Conservation (phyloP, 2,797 vertebrate species). For the Gila robusta region DNA sequence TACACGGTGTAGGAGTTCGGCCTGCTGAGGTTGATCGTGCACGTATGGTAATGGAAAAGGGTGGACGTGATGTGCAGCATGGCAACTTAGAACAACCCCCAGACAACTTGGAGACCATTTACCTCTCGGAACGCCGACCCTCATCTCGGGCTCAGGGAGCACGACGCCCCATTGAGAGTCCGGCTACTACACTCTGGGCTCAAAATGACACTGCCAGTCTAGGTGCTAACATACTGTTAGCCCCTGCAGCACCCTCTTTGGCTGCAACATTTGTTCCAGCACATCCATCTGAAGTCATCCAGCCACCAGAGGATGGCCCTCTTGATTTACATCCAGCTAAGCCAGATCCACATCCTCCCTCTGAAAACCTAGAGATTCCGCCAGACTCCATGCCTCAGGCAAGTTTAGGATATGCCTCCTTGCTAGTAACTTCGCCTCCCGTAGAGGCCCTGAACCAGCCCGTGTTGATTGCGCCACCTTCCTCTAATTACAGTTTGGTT, state of each 20-base stretch:
- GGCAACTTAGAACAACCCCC: conserved; percentile 96
- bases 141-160: conserved; percentile 74
- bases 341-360: conserved; percentile 74
- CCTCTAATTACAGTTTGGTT: conserved; percentile 86
- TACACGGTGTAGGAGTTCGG: conserved; percentile 87
- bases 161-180: conserved; percentile 91
- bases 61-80: conserved; percentile 71
- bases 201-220: conserved; percentile 89
- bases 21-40: conserved; percentile 88
- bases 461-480: conserved; percentile 90
- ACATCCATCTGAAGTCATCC: conserved; percentile 85
- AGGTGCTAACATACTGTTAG: conserved; percentile 88
- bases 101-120: conserved; percentile 95
- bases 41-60: conserved; percentile 88
- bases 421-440: conserved; percentile 85
- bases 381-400: conserved; percentile 87
- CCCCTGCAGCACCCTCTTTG: conserved; percentile 91
- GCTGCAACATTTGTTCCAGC: conserved; percentile 76
- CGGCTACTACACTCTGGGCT: conserved; percentile 96
- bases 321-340: conserved; percentile 76
- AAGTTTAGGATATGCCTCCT: conserved; percentile 90
- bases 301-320: conserved; percentile 87
- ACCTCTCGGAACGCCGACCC: conserved; percentile 71
- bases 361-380: conserved; percentile 96
- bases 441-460: conserved; percentile 87